A percentile compares a stretch with the other conserved stretches of the same genome.
Evolutionary conservation across 2,888 invertebrate species (phyloP).

Genomic region (Cantharis rustica): DNA sequence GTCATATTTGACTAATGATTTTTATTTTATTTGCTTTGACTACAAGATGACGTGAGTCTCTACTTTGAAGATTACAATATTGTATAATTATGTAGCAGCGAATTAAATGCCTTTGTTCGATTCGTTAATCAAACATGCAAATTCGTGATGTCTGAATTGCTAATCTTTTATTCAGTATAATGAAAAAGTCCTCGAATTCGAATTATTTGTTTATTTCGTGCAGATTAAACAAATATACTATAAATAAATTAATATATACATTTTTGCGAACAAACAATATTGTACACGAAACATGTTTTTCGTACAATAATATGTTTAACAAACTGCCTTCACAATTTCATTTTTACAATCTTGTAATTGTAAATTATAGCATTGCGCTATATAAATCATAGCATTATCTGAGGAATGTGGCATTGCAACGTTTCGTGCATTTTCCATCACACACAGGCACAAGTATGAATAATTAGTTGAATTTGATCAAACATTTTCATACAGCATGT

Average conservation of each 20-base stretch:
- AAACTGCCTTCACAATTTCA: not conserved
- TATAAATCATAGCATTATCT: constrained; percentile 17
- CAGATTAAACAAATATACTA: not conserved
- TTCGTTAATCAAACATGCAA: not conserved
- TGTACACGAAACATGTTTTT: not conserved
- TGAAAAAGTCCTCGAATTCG: not conserved
- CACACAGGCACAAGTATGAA: not conserved
- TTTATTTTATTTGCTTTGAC: too few relatives aligned
- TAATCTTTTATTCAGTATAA: not conserved
- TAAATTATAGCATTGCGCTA: constrained; percentile 9
- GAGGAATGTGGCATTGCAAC: constrained; percentile 13
- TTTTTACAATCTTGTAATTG: constrained; percentile 4
- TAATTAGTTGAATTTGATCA: constrained; percentile 2
- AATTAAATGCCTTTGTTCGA: not conserved
- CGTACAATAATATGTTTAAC: not conserved
- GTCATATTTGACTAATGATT: too few relatives aligned
- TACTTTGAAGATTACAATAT: too few relatives aligned
- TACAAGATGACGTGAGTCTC: too few relatives aligned
- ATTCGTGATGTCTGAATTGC: not conserved
- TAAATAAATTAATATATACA: not conserved
- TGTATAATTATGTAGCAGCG: not conserved
- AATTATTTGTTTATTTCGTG: not conserved
- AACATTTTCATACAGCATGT: not conserved
- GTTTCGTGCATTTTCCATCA: constrained; percentile 10
- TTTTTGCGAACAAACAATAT: not conserved